Percentiles rank a stretch among this genome's conserved stretches.
Conservation (phyloP, 2,797 vertebrate genomes). For the Lutjanus campechanus region DNA sequence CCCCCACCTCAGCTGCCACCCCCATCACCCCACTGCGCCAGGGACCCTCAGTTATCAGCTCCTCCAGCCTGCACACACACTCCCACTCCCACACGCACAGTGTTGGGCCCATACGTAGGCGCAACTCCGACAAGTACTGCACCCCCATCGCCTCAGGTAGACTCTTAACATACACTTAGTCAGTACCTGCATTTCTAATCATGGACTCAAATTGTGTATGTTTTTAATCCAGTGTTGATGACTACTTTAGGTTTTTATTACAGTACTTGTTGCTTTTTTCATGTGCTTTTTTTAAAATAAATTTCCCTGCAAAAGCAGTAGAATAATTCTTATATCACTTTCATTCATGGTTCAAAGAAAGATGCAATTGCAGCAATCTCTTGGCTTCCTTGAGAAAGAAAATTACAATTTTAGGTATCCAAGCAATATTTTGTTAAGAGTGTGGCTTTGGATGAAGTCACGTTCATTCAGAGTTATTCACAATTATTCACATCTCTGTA, state of each 20-base stretch:
- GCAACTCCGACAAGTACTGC: conserved; percentile 98
- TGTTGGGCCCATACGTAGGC: conserved; percentile 94
- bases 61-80: conserved; percentile 91
- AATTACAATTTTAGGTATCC: neutral
- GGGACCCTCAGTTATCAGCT: conserved; percentile 97
- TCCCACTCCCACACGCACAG: conserved; percentile 85
- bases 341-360: neutral
- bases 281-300: neutral
- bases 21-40: conserved; percentile 96
- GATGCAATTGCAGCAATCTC: neutral
- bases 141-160: conserved; percentile 98
- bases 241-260: neutral
- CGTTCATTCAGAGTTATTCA: neutral
- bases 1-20: conserved; percentile 95
- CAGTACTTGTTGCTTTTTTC: neutral
- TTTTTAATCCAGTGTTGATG: neutral
- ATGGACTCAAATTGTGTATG: neutral
- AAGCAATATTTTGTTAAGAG: neutral
- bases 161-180: neutral
- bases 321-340: neutral
- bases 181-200: neutral
- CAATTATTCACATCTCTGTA: neutral
- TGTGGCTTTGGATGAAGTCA: neutral
- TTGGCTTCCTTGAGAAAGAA: conserved; percentile 5
- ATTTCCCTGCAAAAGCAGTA: neutral